These are phyloP conservation scores for Pseudachorutes palmiensis DNA, from an alignment of 1,140 invertebrate species.

Conservation along the genomic window DNA sequence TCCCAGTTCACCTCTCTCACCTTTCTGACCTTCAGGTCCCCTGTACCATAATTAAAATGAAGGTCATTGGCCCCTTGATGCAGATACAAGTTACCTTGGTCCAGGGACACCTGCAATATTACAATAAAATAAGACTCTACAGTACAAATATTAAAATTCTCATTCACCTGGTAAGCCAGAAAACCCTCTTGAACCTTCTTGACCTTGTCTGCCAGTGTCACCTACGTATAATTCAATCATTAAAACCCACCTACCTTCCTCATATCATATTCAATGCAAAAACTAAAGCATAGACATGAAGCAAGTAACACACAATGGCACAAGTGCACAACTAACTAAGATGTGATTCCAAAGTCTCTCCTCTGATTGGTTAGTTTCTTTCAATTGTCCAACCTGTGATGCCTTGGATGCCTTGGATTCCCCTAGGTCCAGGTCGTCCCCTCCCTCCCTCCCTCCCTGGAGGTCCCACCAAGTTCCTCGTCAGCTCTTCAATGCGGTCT, in stretches of 20 bases:
- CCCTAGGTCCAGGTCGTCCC: constrained; percentile 43
- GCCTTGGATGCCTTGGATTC: constrained; percentile 45
- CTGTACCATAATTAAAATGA: constrained; percentile 33
- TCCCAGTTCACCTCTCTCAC: constrained; percentile 62
- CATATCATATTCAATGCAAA: neutral
- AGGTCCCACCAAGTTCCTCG: constrained; percentile 48
- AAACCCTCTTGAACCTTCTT: constrained; percentile 54
- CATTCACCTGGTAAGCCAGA: constrained; percentile 46
- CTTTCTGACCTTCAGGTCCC: constrained; percentile 51
- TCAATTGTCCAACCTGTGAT: constrained; percentile 46
- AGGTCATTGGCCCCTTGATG: neutral
- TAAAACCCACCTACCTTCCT: neutral
- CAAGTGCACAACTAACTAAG: neutral
- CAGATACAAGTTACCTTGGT: constrained; percentile 15
- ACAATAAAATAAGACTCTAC: neutral
- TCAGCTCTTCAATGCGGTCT: constrained; percentile 50
- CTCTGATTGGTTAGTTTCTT: neutral
- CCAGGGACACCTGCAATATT: constrained; percentile 34
- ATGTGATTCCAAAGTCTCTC: neutral
- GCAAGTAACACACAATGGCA: neutral
- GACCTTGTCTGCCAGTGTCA: constrained; percentile 47
- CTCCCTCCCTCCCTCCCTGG: constrained; percentile 46
- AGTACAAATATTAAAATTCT: constrained; percentile 43
- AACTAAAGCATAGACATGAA: neutral
- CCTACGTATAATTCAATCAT: constrained; percentile 40